Evolutionary conservation across 2,888 invertebrate species (phyloP).

Genomic region (Dolichopus griseipennis): DNA sequence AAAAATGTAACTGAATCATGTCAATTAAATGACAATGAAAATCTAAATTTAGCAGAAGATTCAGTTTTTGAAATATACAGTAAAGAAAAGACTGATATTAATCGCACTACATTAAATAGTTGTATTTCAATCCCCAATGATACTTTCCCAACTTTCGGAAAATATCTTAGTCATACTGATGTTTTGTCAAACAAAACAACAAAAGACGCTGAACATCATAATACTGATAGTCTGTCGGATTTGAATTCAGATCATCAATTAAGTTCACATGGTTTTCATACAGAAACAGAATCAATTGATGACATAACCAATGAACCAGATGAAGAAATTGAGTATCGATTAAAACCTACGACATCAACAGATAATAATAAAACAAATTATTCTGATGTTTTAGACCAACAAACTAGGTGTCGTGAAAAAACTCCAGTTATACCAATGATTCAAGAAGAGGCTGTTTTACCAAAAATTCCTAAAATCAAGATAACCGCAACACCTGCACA

Average conservation of each 20-base stretch:
- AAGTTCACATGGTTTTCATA: not conserved
- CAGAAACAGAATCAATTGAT: not conserved
- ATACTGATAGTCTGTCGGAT: not conserved
- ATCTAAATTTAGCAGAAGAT: too few relatives aligned
- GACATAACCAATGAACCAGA: not conserved
- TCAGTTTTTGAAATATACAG: too few relatives aligned
- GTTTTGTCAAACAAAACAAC: not conserved
- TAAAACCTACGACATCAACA: not conserved
- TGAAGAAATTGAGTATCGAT: not conserved
- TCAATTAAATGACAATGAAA: too few relatives aligned
- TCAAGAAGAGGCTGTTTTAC: not conserved
- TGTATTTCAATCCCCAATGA: constrained; percentile 30
- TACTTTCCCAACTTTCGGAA: constrained; percentile 9
- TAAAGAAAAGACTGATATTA: too few relatives aligned
- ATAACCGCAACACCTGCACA: not conserved
- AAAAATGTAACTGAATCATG: not conserved
- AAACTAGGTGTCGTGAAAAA: not conserved
- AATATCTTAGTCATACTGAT: not conserved
- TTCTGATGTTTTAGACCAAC: not conserved
- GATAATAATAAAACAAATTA: not conserved
- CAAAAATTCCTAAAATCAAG: not conserved
- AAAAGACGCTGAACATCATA: not conserved
- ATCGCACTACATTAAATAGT: constrained; percentile 21
- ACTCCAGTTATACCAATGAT: not conserved
- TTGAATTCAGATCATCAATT: not conserved